Base-by-base conservation (phyloP, 2,888 invertebrate species). In the Acronicta psi region DNA sequence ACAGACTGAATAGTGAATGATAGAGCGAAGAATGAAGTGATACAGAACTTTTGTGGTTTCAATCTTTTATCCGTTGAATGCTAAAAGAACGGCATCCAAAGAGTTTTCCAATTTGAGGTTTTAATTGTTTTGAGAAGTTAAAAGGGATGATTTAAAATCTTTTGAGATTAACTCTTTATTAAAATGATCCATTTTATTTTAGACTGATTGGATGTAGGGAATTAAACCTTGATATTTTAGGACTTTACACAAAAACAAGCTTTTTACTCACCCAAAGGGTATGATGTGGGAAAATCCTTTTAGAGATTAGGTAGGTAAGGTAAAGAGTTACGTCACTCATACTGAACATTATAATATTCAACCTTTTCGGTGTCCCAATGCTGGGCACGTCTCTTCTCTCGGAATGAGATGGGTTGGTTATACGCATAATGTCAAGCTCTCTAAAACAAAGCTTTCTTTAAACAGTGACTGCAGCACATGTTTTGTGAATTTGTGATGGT, bases 61-160 rank as follows among this genome's bases (percentile, higher is more conserved):
- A 37, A 38, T 54, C 34, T 36, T 54, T 45, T 45, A 42, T 25
- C 14, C 20, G 14, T 5, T 37, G 47, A 44, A 52, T 9, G n/a
- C 23, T 37, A 29, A 69, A 37, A 23, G 31, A 45, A 54, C 14
- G 37, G 10, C 20, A 38, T 50, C 31, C 5, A 36, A 49, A 62
- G 54, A 61, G 44, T 17, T 61, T 53, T 62, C 42, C 25, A 29
- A 46, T 62, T 65, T 45, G 13, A 49, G 18, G 63, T 38, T 54
- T 49, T 23, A 7, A 37, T 37, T 14, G 9, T 38, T 25, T 37
- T 34, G 29, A 25, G 23, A 31, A 36, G 18, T 20, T 38, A n/a
- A 17, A n/a, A 37, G 43, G 36, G 52, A 18, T 20, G 40, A 61
- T 45, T 54, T 14, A 50, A 61, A 50, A 37, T 18, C 62, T 52